Base-by-base conservation (phyloP, 2,797 vertebrate genomes). In the Sebastes hubbsi region DNA sequence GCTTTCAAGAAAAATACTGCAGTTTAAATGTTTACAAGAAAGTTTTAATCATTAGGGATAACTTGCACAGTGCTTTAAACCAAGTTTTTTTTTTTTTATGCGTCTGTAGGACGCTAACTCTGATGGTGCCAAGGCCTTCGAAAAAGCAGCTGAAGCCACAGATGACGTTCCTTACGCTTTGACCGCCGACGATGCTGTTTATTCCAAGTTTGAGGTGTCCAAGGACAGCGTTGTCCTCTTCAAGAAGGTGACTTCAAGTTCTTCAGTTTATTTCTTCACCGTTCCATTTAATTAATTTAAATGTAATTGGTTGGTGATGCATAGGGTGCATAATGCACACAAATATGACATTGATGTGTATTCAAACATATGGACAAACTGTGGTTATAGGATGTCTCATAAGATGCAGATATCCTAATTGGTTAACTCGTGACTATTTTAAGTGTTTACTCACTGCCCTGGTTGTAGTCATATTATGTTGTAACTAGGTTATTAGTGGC, bases 121-220 rank as follows among this genome's bases (percentile, higher is more conserved):
- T 2, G 96, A 93, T 0, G 89, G 82, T 8, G 97, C 98, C 12
- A 97, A 97, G 91, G 95, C 95, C 71, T 99, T 96, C 70, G 81
- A 98, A 85, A 92, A 95, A 88, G 96, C 97, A 49, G 98, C 98
- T 0, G 98, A 99, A 81, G 84, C 97, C 0, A 88, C 96, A 0
- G 99, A 99, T 68, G 99, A 99, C 59, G 89, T 99, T 91, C 98
- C 98, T 1, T 99, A 99, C 16, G 97, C 96, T 52, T 91, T 97
- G 77, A 95, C 97, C 25, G 96, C 97, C 2, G 96, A 90, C 1
- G 94, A 93, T 0, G 96, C 95, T 0, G 75, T 98, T 70, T 99
- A 96, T 87, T 88, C 96, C 0, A 98, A 97, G 81, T 98, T 96
- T 67, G 95, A 99, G 84, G 93, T 99, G 60, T 88, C 94, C 63